Evolutionary conservation across 2,797 vertebrate species (phyloP).

Genomic region (Enteromius mattozi): DNA sequence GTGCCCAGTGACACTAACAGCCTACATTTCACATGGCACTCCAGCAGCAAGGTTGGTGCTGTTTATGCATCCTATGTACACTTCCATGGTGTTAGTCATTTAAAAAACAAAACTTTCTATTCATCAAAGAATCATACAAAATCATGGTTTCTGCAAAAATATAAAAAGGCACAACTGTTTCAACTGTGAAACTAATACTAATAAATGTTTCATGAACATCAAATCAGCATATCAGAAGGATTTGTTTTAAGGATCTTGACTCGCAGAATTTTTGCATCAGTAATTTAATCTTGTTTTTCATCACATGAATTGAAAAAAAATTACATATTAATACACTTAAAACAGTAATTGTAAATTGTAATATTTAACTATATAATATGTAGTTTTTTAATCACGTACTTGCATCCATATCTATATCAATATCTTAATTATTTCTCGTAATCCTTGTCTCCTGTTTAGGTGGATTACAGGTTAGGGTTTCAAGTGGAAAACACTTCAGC

Average conservation of each 20-base stretch:
- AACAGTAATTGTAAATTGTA: no score
- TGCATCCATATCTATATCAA: no score
- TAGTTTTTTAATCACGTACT: background rate
- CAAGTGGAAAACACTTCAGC: slow-evolving; percentile 88
- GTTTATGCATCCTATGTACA: background rate
- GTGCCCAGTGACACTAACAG: slow-evolving; percentile 94
- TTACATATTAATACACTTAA: no score
- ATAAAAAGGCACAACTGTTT: background rate
- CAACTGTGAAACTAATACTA: background rate
- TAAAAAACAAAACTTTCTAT: no score
- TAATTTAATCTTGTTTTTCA: no score
- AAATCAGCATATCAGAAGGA: background rate
- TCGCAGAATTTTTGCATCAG: no score
- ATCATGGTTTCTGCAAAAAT: no score
- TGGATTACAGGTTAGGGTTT: slow-evolving; percentile 94
- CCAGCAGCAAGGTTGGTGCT: slow-evolving; percentile 84
- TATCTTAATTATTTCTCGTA: background rate
- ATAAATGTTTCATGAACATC: background rate
- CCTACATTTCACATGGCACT: slow-evolving; percentile 95
- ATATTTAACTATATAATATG: background rate
- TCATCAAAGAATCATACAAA: background rate
- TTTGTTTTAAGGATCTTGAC: background rate
- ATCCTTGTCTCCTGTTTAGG: slow-evolving; percentile 72
- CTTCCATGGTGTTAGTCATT: background rate
- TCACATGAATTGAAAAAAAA: no score